Evolutionary conservation across 1,140 invertebrate genomes (phyloP), one percentile per base, ranked within the genome.

Genomic region (Gonioctena quinquepunctata): DNA sequence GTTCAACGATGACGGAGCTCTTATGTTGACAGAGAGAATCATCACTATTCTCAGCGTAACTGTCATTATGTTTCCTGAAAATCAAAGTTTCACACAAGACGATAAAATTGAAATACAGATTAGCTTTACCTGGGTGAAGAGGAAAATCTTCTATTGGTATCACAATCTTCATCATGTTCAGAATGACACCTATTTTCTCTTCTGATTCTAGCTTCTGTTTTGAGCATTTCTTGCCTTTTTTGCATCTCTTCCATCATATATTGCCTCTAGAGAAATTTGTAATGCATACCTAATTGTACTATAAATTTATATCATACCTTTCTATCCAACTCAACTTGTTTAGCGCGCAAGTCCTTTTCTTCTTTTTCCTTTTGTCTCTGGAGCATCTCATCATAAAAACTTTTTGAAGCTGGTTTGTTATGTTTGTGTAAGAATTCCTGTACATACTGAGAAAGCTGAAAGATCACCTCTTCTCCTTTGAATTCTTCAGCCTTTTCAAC

Each of bases 351-450:
- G 65, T 89, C 86, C 73, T 84, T 86, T 76, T 90, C 82, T 64
- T 91, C 85, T 71, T 88, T 84, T 78, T 89, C 87, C 69, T 87
- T 82, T 69, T 90, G 87, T 65, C 89, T 88, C 11, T 84, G 86
- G 3, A 93, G 80, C 93, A 95, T 95, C 82, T 95, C 90, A 70
- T 95, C 93, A 80, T 94, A 94, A 82, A 94, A 94, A 48, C 92
- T 94, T 65, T 89, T 86, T 69, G 86, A 88, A 1, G 88, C 87
- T 18, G 92, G 91, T 78, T 90, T 91, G 77, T 94, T 94, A 77
- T 93, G 85, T 18, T 87, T 77, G 72, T 90, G 87, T 2, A 95
- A 84, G 81, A 90, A 94, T 83, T 89, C 86, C 79, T 90, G 85
- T 1, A 92, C 88, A 76, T 89, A 84, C 76, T 92, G 88, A 13